These are phyloP conservation scores for Cataglyphis altisquamis DNA, from an alignment of 2,888 invertebrate genomes.

Conservation along the genomic window DNA sequence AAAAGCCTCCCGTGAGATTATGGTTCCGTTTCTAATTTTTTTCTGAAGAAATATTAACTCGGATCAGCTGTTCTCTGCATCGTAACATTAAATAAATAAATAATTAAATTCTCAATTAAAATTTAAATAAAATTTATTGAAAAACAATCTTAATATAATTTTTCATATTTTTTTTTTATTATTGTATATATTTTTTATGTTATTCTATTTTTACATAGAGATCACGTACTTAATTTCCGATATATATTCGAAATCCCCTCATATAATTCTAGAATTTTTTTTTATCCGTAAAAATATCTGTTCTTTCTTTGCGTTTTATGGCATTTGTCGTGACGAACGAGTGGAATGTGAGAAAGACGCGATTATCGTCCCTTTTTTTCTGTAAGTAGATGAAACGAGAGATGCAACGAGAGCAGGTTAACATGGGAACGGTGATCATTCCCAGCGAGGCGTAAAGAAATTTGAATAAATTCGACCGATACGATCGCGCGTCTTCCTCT, in stretches of 20 bases:
- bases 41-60: not conserved
- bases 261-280: not conserved
- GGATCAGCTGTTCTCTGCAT: not conserved
- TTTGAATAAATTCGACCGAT: slow-evolving; percentile 68
- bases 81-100: not conserved
- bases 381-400: slow-evolving; percentile 42
- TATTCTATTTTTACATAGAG: not conserved
- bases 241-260: not conserved
- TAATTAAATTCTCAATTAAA: slow-evolving; percentile 25
- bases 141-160: not conserved
- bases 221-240: not conserved
- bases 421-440: slow-evolving; percentile 14
- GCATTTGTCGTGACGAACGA: not conserved
- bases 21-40: not conserved
- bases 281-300: slow-evolving; percentile 1
- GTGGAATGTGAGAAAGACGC: slow-evolving; percentile 1
- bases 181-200: not conserved
- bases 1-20: not conserved
- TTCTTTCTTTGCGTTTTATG: not conserved
- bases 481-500: slow-evolving; percentile 37
- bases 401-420: slow-evolving; percentile 33
- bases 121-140: not conserved
- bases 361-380: slow-evolving; percentile 21
- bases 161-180: not conserved
- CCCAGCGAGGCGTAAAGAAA: slow-evolving; percentile 46